Base-by-base conservation (phyloP, 2,888 invertebrate species). In the Dryobota labecula region DNA sequence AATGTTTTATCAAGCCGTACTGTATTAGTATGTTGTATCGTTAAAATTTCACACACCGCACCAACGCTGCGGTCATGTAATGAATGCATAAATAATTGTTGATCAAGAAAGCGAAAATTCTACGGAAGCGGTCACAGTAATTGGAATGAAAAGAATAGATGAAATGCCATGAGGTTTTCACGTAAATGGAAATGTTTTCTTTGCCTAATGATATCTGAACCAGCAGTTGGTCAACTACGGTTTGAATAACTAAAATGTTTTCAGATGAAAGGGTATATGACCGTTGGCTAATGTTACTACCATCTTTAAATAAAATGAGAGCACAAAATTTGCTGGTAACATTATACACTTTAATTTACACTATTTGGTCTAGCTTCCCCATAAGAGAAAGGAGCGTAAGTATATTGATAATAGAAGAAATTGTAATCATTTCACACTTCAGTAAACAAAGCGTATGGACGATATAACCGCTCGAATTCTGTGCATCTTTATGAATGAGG, bases 81-180 rank as follows among this genome's bases (percentile, higher is more conserved):
- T 82, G 82, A 84, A 77, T 78, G 82, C 84, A 84, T 84, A 86
- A 86, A 84, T 85, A 88, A 86, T 85, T 79, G 70, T 84, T 80
- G 72, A 86, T 84, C 82, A 88, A 83, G 88, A 89, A 88, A 88
- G 86, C 80, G 84, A 88, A 87, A 84, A 87, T 80, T 87, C 77
- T 74, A 80, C 78, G 76, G 80, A 84, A 83, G 54, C 65, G n/a
- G 67, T 77, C 53, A 68, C 53, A 72, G 56, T 82, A 73, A 80
- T 78, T 80, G 76, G 74, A 82, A 84, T 82, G 69, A 72, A 84
- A 67, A 60, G 66, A 67, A 79, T 67, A 69, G 53, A 57, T 38
- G 7, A 18, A 65, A 33, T 51, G 41, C 20, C 61, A 78, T 43
- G 43, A 36, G 49, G 36, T 79, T 57, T 63, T 27, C 64, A 54